Evolutionary conservation across 2,888 invertebrate species (phyloP).

Genomic region (Galerucella nymphaeae): DNA sequence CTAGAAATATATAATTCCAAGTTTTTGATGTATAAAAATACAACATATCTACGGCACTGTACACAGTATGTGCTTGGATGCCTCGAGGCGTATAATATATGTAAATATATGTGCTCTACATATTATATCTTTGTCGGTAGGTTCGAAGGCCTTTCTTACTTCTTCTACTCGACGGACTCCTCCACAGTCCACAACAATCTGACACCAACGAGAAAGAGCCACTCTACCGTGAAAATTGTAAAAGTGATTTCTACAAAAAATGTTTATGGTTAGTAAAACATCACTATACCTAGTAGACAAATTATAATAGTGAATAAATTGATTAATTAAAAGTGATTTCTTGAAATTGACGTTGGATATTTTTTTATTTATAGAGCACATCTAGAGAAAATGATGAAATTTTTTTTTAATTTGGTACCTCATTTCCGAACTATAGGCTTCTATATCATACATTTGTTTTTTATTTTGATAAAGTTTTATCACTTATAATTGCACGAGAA

Average conservation of each 20-base stretch:
- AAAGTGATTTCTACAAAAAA: slow-evolving; percentile 35
- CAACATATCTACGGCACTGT: slow-evolving; percentile 31
- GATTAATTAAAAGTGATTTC: too few relatives aligned
- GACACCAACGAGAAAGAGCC: slow-evolving; percentile 44
- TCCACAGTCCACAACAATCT: slow-evolving; percentile 50
- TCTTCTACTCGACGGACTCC: slow-evolving; percentile 44
- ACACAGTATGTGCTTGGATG: slow-evolving; percentile 39
- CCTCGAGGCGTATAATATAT: slow-evolving; percentile 60
- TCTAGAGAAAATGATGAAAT: too few relatives aligned
- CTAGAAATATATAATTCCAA: too few relatives aligned
- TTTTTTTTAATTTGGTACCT: too few relatives aligned
- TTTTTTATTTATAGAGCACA: too few relatives aligned
- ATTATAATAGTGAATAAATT: too few relatives aligned
- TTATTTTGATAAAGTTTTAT: too few relatives aligned
- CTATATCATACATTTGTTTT: too few relatives aligned
- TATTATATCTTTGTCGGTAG: slow-evolving; percentile 64
- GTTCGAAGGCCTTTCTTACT: slow-evolving; percentile 54
- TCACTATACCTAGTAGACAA: background rate
- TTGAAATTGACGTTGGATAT: too few relatives aligned
- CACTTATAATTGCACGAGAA: too few relatives aligned
- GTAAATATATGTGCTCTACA: slow-evolving; percentile 65
- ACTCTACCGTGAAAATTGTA: slow-evolving; percentile 44
- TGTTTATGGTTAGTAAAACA: background rate
- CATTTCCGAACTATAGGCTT: too few relatives aligned
- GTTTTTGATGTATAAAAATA: background rate